These are phyloP conservation scores for Poeciliopsis paucimaculata DNA, from an alignment of 2,797 vertebrate species.

Conservation along the genomic window DNA sequence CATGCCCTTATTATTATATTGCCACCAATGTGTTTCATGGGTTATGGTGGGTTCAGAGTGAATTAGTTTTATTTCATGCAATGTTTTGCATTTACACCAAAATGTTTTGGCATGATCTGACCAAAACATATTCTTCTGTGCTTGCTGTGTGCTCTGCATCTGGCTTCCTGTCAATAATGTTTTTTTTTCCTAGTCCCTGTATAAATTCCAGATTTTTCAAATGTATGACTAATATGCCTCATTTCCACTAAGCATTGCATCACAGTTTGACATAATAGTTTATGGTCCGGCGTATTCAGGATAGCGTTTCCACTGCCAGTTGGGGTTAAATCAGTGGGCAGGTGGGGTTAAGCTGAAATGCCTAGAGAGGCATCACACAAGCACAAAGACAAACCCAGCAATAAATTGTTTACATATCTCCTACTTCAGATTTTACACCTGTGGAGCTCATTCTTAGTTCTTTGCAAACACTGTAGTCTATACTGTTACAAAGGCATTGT, in stretches of 20 bases:
- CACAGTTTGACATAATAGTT: no score
- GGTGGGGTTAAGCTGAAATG: background rate
- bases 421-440: no score
- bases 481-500: background rate
- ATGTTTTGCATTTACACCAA: background rate
- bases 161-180: background rate
- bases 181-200: background rate
- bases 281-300: no score
- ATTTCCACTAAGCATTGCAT: no score
- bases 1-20: background rate
- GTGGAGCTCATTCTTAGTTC: background rate
- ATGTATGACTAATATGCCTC: background rate
- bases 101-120: background rate
- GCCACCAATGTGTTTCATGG: background rate
- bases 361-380: no score
- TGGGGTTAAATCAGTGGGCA: background rate
- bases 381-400: no score
- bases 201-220: constrained; percentile 1
- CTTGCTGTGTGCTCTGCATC: background rate
- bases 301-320: background rate
- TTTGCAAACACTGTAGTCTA: background rate
- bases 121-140: background rate
- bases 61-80: background rate
- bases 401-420: no score
- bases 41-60: background rate